A percentile compares a stretch with the other conserved stretches of the same genome.
These are phyloP conservation scores for Acronicta aceris DNA, from an alignment of 2,888 invertebrate species.

Conservation along the genomic window DNA sequence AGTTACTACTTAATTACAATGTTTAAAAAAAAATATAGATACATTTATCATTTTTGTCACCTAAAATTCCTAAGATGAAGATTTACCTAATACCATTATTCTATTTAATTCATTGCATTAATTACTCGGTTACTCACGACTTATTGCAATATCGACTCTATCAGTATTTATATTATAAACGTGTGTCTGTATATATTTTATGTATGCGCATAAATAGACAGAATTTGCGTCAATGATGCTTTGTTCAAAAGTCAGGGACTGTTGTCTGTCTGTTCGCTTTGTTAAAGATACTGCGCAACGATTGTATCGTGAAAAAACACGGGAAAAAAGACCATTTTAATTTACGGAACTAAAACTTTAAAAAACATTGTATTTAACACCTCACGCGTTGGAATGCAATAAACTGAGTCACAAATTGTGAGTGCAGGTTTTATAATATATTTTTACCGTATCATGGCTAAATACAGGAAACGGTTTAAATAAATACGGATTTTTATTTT, in stretches of 20 bases:
- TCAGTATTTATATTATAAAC: constrained; percentile 14
- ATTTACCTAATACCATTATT: constrained; percentile 15
- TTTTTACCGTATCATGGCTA: constrained; percentile 26
- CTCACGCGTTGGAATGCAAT: constrained; percentile 24
- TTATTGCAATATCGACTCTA: constrained; percentile 7
- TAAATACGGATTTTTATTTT: constrained; percentile 25
- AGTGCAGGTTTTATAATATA: constrained; percentile 19
- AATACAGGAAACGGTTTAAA: constrained; percentile 35
- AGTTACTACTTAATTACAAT: too few relatives aligned
- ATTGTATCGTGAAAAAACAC: constrained; percentile 17
- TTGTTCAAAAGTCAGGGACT: constrained; percentile 51
- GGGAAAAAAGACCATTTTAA: constrained; percentile 7
- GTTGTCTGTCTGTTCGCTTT: constrained; percentile 44
- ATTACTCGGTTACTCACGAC: constrained; percentile 24
- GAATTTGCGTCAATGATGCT: constrained; percentile 54
- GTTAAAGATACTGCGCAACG: constrained; percentile 32
- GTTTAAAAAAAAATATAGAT: too few relatives aligned
- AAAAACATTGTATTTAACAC: constrained; percentile 12
- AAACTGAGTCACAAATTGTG: constrained; percentile 38
- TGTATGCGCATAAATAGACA: constrained; percentile 31
- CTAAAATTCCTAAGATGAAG: constrained; percentile 36
- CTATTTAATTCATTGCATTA: constrained; percentile 24
- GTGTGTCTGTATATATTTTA: constrained; percentile 12
- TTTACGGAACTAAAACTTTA: constrained; percentile 8
- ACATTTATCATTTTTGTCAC: constrained; percentile 40